phyloP scores from a whole-genome alignment of 2,888 invertebrate species.

The Aromia moschata region DNA sequence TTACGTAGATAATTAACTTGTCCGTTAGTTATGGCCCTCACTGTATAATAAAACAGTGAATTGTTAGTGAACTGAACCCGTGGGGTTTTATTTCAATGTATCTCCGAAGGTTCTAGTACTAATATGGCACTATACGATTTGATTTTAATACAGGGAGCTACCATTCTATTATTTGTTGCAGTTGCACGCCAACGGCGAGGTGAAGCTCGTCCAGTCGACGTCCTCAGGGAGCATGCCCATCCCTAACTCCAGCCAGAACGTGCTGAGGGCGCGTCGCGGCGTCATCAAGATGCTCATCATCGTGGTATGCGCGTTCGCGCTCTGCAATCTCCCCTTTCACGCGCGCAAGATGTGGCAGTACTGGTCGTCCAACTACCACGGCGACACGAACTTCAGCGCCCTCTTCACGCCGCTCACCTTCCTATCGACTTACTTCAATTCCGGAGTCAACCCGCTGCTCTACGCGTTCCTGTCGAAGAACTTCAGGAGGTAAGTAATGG shows the following conservation, averaged over 20 bases:
- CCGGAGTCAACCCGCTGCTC: constrained; percentile 88
- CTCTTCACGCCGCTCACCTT: constrained; percentile 86
- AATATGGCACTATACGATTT: no score
- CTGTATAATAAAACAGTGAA: no score
- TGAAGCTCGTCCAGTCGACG: constrained; percentile 43
- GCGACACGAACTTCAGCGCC: constrained; percentile 78
- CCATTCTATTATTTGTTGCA: constrained; percentile 20
- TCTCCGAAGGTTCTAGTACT: no score
- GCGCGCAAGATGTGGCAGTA: constrained; percentile 88
- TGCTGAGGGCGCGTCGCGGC: constrained; percentile 80
- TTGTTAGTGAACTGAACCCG: no score
- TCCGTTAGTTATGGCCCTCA: no score
- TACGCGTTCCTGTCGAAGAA: constrained; percentile 85
- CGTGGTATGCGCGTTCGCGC: constrained; percentile 86
- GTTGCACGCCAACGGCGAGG: constrained; percentile 41
- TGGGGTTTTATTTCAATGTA: no score
- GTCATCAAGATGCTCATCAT: constrained; percentile 91
- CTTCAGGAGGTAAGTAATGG: constrained; percentile 62
- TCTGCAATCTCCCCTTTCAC: constrained; percentile 91
- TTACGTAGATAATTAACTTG: no score
- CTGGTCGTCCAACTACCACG: constrained; percentile 69
- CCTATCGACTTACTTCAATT: constrained; percentile 88
- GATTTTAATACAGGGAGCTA: no score
- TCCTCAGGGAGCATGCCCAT: constrained; percentile 59
- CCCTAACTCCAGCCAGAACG: constrained; percentile 78